Conservation (phyloP, 1,140 invertebrate genomes). For the Tribolium castaneum region DNA sequence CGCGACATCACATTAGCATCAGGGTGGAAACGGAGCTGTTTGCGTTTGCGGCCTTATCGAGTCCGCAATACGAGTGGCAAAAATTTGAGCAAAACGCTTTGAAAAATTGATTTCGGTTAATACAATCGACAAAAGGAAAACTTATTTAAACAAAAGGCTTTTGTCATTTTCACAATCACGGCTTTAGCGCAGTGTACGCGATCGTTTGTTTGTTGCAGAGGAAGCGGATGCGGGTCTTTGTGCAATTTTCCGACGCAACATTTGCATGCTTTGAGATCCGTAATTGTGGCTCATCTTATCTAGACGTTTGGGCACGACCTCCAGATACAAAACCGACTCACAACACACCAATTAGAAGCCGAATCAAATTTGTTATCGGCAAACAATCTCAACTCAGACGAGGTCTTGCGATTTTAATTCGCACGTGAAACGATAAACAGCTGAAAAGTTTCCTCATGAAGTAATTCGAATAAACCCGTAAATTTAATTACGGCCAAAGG, state of each 20-base stretch:
- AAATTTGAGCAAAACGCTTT: not conserved
- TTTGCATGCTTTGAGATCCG: constrained; percentile 16
- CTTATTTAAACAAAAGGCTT: not conserved
- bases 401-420: constrained; percentile 17
- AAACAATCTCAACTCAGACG: not conserved
- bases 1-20: constrained; percentile 18
- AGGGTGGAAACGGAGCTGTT: constrained; percentile 27
- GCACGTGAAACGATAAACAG: constrained; percentile 14
- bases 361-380: not conserved
- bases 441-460: not conserved
- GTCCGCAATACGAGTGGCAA: not conserved
- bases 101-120: not conserved
- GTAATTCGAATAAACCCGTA: constrained; percentile 8
- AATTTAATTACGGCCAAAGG: not conserved
- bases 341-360: not conserved
- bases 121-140: not conserved
- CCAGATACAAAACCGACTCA: not conserved
- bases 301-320: not conserved
- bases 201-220: constrained; percentile 19
- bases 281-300: constrained; percentile 19
- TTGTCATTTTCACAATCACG: not conserved
- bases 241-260: constrained; percentile 9
- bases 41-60: constrained; percentile 23
- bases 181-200: not conserved
- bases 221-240: constrained; percentile 23